phyloP scores from a whole-genome alignment of 2,113 vertebrate species.

The Tretioscincus oriximinensis region DNA sequence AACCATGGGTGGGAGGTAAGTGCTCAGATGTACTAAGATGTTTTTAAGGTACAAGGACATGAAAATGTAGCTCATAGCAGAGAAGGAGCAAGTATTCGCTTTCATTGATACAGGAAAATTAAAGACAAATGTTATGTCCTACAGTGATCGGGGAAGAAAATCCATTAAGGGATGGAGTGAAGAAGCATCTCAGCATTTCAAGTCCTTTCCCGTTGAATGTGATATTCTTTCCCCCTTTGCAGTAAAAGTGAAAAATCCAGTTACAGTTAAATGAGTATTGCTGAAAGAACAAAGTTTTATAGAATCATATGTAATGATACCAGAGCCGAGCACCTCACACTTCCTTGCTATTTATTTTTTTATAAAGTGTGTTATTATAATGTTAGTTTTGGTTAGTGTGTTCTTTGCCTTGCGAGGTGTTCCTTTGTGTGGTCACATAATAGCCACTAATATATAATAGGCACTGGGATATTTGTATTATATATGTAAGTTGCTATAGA shows the following conservation, averaged over 20 bases:
- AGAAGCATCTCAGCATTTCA: slow-evolving; percentile 38
- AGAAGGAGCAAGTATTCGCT: slow-evolving; percentile 15
- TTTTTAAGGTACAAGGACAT: not conserved
- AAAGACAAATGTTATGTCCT: slow-evolving; percentile 36
- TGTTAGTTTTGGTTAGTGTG: too few species aligned
- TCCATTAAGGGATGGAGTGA: slow-evolving; percentile 36
- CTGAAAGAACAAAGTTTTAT: slow-evolving; percentile 28
- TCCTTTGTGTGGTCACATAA: too few species aligned
- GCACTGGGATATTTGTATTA: too few species aligned
- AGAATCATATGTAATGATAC: too few species aligned
- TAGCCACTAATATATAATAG: too few species aligned
- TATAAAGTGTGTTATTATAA: too few species aligned
- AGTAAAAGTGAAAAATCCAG: slow-evolving; percentile 23
- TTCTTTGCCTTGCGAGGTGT: too few species aligned
- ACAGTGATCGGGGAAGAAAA: not conserved
- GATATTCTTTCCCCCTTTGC: slow-evolving; percentile 43
- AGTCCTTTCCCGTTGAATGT: slow-evolving; percentile 45
- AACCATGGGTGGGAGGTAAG: not conserved
- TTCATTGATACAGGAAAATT: slow-evolving; percentile 43
- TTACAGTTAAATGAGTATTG: slow-evolving; percentile 33
- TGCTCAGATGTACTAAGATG: not conserved
- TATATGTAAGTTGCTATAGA: too few species aligned
- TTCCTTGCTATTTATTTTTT: too few species aligned
- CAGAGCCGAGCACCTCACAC: too few species aligned
- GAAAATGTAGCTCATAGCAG: slow-evolving; percentile 39